Evolutionary conservation across 2,797 vertebrate genomes (phyloP).

Genomic region (Eulemur rubriventer): DNA sequence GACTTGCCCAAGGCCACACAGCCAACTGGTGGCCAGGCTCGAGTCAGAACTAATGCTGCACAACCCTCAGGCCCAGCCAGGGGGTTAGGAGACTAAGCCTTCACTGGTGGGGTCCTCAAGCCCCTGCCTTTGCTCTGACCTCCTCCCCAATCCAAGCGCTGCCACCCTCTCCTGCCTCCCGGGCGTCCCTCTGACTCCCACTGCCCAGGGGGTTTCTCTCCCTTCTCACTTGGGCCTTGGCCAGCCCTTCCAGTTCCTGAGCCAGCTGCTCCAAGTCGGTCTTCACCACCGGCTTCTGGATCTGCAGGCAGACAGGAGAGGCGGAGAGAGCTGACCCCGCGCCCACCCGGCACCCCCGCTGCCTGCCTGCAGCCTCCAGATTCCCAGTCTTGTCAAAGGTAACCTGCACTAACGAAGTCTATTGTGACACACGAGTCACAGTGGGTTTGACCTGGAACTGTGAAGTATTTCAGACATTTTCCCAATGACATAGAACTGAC

Average conservation of each 20-base stretch:
- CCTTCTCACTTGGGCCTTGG: slow-evolving; percentile 82
- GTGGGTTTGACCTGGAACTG: background rate
- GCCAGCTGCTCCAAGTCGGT: slow-evolving; percentile 72
- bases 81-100: background rate
- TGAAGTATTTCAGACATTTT: background rate
- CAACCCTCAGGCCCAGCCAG: background rate
- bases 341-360: background rate
- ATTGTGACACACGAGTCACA: background rate
- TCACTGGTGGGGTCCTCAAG: background rate
- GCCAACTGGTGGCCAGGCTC: too few relatives aligned
- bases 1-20: background rate
- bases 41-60: background rate
- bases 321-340: background rate
- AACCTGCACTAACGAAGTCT: background rate
- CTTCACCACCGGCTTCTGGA: slow-evolving; percentile 79
- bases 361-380: background rate
- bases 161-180: background rate
- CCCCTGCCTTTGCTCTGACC: background rate
- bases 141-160: background rate
- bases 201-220: background rate
- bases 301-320: slow-evolving; percentile 63
- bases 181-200: background rate
- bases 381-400: background rate
- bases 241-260: slow-evolving; percentile 73
- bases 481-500: background rate